Base-by-base conservation (phyloP, 2,797 vertebrate genomes). In the Trachops cirrhosus region DNA sequence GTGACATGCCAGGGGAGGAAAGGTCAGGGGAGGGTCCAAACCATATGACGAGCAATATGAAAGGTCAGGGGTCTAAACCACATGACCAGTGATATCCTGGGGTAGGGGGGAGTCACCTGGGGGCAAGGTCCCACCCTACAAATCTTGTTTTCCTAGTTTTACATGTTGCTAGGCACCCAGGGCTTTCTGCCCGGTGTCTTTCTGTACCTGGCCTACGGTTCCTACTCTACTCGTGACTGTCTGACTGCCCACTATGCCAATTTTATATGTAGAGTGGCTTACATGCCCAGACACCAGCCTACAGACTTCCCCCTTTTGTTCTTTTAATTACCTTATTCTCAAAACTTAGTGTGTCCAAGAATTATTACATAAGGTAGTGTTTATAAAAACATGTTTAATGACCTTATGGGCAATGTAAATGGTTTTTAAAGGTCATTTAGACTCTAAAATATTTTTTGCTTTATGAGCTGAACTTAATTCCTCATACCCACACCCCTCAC, bases 401-500 rank as follows among this genome's bases (percentile, higher is more conserved):
- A 71, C 39, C 59, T 86, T 74, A n/a, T 22, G 41, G 50, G 6
- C 73, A 94, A 59, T 77, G 64, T 85, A 80, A 94, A 64, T 39
- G 84, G 37, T 57, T 90, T 96, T 85, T 67, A 80, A 87, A 34
- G 21, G 24, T 70, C 90, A 41, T 50, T 90, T 93, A 84, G 57
- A 71, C 29, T 57, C 29, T 64, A 57, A 71, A 75, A 34, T 12
- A 22, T 50, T 24, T 78, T 90, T 87, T 68, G 32, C 82, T 89
- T 86, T 89, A 82, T 89, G 88, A 7, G 19, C 6, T 39, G 32
- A 90, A 18, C 68, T 93, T 82, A 75, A 50, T 77, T 89, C 34
- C 19, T 89, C 2, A 39, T 70, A 68, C 21, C 2, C 73, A 54
- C 9, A 22, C 29, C 2, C 24, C 32, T 92, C 73, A 54, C 7